These are phyloP conservation scores for Zeus faber DNA, from an alignment of 2,113 vertebrate species.

Conservation along the genomic window DNA sequence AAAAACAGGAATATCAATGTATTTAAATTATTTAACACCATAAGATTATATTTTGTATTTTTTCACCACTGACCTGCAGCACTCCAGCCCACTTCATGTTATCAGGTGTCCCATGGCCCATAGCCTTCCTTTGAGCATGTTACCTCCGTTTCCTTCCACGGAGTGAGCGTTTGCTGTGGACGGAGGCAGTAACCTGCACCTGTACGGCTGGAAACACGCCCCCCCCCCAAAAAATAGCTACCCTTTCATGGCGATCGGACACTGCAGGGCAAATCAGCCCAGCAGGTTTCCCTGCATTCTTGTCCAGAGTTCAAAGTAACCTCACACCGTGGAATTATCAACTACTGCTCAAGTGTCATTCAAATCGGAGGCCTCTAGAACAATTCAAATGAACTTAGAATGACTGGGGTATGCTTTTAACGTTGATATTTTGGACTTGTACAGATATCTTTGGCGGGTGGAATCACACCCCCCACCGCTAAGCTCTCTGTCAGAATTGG, in stretches of 20 bases:
- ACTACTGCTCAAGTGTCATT: too few species aligned
- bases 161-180: conserved; percentile 25
- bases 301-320: too few species aligned
- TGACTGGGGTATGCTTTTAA: too few species aligned
- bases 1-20: background rate
- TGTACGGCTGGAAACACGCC: conserved; percentile 39
- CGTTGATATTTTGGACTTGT: too few species aligned
- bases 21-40: background rate
- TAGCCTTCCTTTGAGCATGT: conserved; percentile 50
- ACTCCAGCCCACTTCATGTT: conserved; percentile 64
- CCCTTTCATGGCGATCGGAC: conserved; percentile 23
- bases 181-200: conserved; percentile 36
- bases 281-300: conserved; percentile 45
- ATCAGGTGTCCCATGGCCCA: conserved; percentile 59
- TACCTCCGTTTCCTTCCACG: conserved; percentile 35
- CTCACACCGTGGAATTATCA: too few species aligned
- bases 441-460: too few species aligned
- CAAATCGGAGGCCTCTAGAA: too few species aligned
- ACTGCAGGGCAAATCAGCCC: conserved; percentile 20
- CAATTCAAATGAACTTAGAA: too few species aligned
- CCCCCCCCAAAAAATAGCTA: conserved; percentile 45
- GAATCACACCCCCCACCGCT: too few species aligned
- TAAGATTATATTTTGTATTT: conserved; percentile 13
- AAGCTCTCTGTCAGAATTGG: too few species aligned
- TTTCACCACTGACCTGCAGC: conserved; percentile 75